phyloP scores from a whole-genome alignment of 2,888 invertebrate genomes.

The Folsomia candida region DNA sequence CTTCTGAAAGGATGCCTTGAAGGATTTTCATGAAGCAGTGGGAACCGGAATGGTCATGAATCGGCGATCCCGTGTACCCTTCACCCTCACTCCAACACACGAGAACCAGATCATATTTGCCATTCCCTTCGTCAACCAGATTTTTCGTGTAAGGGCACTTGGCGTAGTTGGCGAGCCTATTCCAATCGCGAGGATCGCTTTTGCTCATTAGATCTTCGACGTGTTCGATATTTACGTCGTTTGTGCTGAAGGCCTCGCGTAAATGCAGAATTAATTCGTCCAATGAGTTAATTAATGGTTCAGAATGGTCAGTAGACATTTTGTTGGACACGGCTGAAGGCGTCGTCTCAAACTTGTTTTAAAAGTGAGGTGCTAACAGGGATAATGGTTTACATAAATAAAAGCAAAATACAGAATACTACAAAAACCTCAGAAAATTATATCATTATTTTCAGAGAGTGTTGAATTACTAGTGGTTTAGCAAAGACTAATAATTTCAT shows the following conservation, averaged over 20 bases:
- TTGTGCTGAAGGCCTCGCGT: conserved; percentile 71
- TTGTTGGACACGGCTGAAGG: neutral
- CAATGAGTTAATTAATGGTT: conserved; percentile 39
- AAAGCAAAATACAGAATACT: no score
- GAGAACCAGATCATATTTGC: conserved; percentile 94
- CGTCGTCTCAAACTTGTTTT: no score
- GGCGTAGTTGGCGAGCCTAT: conserved; percentile 66
- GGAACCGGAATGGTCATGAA: conserved; percentile 93
- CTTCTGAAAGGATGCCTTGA: conserved; percentile 77
- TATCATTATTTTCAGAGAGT: no score
- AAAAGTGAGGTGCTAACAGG: no score
- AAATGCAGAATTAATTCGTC: conserved; percentile 60
- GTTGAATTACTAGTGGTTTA: no score
- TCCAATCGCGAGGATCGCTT: conserved; percentile 88
- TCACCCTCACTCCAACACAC: conserved; percentile 94
- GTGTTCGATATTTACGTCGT: conserved; percentile 84
- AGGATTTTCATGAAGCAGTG: conserved; percentile 98
- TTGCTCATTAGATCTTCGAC: conserved; percentile 77
- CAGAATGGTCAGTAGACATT: neutral
- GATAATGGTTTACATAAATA: no score
- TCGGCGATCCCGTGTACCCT: conserved; percentile 73
- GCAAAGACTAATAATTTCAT: no score
- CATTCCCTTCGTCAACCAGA: conserved; percentile 92
- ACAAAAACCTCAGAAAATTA: no score
- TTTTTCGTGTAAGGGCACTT: conserved; percentile 84